Evolutionary conservation across 2,113 vertebrate species (phyloP).

Genomic region (Progne subis): DNA sequence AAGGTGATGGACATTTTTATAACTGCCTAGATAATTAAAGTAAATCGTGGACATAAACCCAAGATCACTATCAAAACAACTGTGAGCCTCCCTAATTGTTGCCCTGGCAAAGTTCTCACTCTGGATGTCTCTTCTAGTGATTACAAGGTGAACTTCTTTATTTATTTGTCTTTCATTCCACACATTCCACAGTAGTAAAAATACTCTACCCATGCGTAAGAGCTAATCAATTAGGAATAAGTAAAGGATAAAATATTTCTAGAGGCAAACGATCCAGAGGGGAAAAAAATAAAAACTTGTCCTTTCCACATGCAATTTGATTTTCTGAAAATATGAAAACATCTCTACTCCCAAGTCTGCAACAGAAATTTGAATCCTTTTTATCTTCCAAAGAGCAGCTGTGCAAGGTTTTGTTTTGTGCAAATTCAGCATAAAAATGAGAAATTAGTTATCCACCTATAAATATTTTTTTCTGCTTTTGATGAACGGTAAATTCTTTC

Average conservation of each 20-base stretch:
- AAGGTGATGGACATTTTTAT: neutral
- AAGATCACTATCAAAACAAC: neutral
- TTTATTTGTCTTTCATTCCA: neutral
- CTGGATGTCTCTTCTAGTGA: neutral
- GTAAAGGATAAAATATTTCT: conserved; percentile 8
- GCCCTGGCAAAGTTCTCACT: neutral
- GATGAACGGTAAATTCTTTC: neutral
- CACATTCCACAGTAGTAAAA: neutral
- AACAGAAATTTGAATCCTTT: conserved; percentile 56
- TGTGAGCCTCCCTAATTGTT: neutral
- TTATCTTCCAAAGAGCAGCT: conserved; percentile 68
- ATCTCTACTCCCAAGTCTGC: conserved; percentile 15
- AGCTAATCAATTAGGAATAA: conserved; percentile 33
- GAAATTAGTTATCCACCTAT: conserved; percentile 33
- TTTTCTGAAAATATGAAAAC: conserved; percentile 51
- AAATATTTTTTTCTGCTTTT: conserved; percentile 14
- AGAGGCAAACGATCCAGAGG: neutral
- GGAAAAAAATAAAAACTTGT: neutral
- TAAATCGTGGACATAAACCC: neutral
- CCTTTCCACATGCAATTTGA: conserved; percentile 5
- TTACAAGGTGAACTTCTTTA: neutral
- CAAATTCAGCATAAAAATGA: conserved; percentile 50
- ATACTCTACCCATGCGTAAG: neutral
- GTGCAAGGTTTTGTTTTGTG: conserved; percentile 49
- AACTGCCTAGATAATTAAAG: neutral